These are phyloP conservation scores for Sympetrum striolatum DNA, from an alignment of 2,888 invertebrate species.

Conservation along the genomic window DNA sequence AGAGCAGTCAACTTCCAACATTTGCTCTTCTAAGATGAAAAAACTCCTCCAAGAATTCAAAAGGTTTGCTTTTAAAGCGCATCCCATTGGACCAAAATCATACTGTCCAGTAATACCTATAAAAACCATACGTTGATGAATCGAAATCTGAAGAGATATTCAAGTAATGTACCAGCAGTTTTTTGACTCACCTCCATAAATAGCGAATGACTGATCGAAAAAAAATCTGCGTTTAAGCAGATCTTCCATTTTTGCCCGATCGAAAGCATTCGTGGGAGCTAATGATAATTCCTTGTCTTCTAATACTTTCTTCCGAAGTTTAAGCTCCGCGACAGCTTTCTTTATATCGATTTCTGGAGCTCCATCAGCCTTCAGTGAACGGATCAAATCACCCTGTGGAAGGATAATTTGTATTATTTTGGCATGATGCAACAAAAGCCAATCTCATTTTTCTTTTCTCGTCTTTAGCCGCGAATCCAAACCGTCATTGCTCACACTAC, in stretches of 20 bases:
- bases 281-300: conserved; percentile 93
- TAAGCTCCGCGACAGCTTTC: conserved; percentile 92
- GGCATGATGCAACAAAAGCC: too few species aligned
- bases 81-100: conserved; percentile 99
- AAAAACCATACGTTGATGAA: conserved; percentile 14
- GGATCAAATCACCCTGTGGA: conserved; percentile 83
- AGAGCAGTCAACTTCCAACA: conserved; percentile 98
- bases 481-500: not conserved
- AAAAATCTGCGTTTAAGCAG: conserved; percentile 95
- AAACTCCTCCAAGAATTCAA: conserved; percentile 92
- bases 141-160: not conserved
- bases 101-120: conserved; percentile 78
- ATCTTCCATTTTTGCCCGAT: conserved; percentile 95
- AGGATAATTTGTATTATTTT: conserved; percentile 44
- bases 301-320: conserved; percentile 82
- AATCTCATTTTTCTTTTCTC: not conserved
- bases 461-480: not conserved
- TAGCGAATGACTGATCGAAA: conserved; percentile 98
- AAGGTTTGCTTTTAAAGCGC: conserved; percentile 95
- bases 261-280: conserved; percentile 77
- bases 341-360: conserved; percentile 93
- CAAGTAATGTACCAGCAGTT: not conserved
- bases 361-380: conserved; percentile 83
- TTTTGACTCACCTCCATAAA: conserved; percentile 86
- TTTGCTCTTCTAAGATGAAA: conserved; percentile 96